Conservation (phyloP, 2,888 invertebrate genomes). For the Branchellion lobata region DNA sequence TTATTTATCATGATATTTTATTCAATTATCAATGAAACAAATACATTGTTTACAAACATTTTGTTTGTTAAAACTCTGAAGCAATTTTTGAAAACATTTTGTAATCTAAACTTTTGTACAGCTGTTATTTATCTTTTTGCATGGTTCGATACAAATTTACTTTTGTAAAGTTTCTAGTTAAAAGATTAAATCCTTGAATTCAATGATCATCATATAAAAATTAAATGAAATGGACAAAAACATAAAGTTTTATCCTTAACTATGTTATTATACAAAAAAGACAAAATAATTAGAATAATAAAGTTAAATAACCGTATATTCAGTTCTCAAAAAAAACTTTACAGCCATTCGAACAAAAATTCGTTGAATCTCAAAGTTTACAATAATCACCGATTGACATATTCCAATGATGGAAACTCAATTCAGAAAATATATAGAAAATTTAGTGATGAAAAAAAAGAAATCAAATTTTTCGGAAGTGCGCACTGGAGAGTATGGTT, state of each 20-base stretch:
- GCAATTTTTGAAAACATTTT: neutral
- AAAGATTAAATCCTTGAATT: no score
- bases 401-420: no score
- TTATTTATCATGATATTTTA: neutral
- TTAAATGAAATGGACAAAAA: no score
- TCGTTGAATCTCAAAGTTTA: no score
- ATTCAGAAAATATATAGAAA: neutral
- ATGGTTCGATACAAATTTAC: conserved; percentile 14
- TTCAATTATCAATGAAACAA: neutral
- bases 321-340: neutral
- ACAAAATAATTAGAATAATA: neutral
- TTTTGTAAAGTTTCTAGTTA: no score
- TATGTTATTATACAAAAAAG: neutral
- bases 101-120: neutral
- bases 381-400: no score
- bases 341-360: neutral
- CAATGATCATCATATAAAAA: no score
- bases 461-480: neutral
- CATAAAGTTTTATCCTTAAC: no score
- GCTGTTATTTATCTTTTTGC: neutral
- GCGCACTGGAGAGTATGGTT: neutral
- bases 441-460: neutral
- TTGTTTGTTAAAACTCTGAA: neutral
- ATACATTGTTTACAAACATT: neutral
- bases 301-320: neutral